phyloP scores from a whole-genome alignment of 2,797 vertebrate species.

The Leucoraja ocellata region DNA sequence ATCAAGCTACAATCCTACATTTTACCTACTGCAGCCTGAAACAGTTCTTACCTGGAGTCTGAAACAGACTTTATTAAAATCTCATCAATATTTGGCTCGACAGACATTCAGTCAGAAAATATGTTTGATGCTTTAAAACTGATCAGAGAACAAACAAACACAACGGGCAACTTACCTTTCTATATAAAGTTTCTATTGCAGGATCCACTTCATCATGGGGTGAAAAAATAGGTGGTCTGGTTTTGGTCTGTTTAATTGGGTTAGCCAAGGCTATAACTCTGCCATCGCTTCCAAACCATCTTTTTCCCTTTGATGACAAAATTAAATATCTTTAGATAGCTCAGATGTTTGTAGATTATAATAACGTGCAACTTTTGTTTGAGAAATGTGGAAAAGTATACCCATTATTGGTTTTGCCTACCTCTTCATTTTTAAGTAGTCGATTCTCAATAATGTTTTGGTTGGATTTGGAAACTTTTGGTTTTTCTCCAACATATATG shows the following conservation, averaged over 20 bases:
- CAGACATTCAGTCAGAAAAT: neutral
- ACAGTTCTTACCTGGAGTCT: neutral
- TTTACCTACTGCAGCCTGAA: too few species aligned
- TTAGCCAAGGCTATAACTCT: slow-evolving; percentile 77
- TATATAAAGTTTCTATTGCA: slow-evolving; percentile 72
- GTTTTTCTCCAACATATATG: slow-evolving; percentile 80
- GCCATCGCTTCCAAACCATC: slow-evolving; percentile 94
- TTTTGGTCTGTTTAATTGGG: slow-evolving; percentile 78
- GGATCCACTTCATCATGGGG: slow-evolving; percentile 63
- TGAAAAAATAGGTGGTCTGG: slow-evolving; percentile 68
- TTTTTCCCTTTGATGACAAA: slow-evolving; percentile 60
- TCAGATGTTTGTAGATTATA: neutral
- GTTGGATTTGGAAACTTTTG: slow-evolving; percentile 62
- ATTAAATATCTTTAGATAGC: neutral
- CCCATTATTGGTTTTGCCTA: slow-evolving; percentile 47
- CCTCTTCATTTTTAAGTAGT: slow-evolving; percentile 72
- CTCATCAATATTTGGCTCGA: neutral
- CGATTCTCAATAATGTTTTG: slow-evolving; percentile 89
- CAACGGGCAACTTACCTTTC: slow-evolving; percentile 62
- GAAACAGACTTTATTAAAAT: too few species aligned
- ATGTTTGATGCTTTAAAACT: neutral
- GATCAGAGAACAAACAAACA: neutral
- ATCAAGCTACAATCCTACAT: neutral
- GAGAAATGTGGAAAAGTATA: neutral
- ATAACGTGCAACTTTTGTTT: neutral